Evolutionary conservation across 2,888 invertebrate genomes (phyloP), one percentile per base, ranked within the genome.

Genomic region (Leucoma salicis): DNA sequence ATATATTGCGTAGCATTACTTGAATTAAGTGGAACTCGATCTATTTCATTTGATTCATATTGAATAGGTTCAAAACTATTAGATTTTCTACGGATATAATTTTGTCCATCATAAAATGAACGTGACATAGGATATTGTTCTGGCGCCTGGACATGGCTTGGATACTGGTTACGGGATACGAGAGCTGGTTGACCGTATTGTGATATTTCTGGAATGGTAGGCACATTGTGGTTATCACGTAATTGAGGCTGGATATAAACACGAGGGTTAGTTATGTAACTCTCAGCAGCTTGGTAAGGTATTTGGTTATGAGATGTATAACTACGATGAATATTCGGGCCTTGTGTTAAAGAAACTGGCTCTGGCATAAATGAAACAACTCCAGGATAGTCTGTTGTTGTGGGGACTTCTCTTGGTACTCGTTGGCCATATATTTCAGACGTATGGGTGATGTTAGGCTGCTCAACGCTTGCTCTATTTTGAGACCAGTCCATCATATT

Each of bases 401-500:
- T 14, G n/a, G 24, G 10, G 16, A 18, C 13, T 31, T 36, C 28
- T 1, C 28, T 31, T 11, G 25, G 11, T 16, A 12, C 21, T 15
- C 29, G 35, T 42, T 31, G 39, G 14, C 5, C 6, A 27, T 16
- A 35, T 3, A 31, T 4, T n/a, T 5, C 4, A 4, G 27, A 12
- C 3, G 11, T 13, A 13, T 18, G 11, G 4, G 21, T 13, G 28
- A 10, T 8, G n/a, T 14, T 28, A 11, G 14, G 13, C 8, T 14
- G n/a, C 7, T 2, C 25, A 25, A 14, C n/a, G 15, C 31, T 41
- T 12, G 35, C 8, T 14, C 16, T 28, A 10, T 13, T 13, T 18
- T 13, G 18, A 14, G 37, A 25, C 32, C 29, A 39, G 16, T 41
- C 10, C 11, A 11, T 5, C 29, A 61, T 35, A n/a, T 18, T 32